Base-by-base conservation (phyloP, 2,113 vertebrate species). In the Ramphastos sulfuratus region DNA sequence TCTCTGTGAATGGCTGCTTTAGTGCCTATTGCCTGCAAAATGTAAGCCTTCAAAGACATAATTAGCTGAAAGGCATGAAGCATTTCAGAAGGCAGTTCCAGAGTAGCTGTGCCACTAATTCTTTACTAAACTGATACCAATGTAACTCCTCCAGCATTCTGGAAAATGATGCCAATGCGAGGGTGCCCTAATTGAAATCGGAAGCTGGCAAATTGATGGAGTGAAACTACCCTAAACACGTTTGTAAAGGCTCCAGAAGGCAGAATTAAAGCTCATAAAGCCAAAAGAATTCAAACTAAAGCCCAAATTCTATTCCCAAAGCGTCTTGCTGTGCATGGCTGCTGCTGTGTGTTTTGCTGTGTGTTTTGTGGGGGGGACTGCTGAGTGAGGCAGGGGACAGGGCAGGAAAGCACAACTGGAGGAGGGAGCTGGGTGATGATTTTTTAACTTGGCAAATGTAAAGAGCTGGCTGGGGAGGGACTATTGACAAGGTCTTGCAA, bases 81-180 rank as follows among this genome's bases (percentile, higher is more conserved):
- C 7, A 81, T 91, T 93, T 93, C 80, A 83, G 48, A 91, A 66
- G 42, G 61, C 4, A 56, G 14, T 91, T 96, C 56, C 65, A 85
- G 67, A 93, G 72, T 66, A 73, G 14, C 28, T 52, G 16, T 92
- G 30, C 19, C 31, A 61, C 35, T 75, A 73, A 80, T 85, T 90
- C 58, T 37, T 91, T 87, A 30, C 37, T 77, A 85, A 94, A 91
- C 31, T 70, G 85, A 88, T 86, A 79, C 37, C 85, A 74, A 70
- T 64, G 52, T 94, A 77, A 79, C 15, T 82, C 21, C 19, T 39
- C 12, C 37, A 85, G 28, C 56, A 76, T 59, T 19, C 37, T 87
- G n/a, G 63, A 24, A 93, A 92, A 87, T 90, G 85, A 79, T 63
- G 13, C 7, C 28, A 89, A 61, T 31, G 19, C 13, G 17, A 85